Conservation (phyloP, 2,797 vertebrate species). For the Phoeniculus purpureus region DNA sequence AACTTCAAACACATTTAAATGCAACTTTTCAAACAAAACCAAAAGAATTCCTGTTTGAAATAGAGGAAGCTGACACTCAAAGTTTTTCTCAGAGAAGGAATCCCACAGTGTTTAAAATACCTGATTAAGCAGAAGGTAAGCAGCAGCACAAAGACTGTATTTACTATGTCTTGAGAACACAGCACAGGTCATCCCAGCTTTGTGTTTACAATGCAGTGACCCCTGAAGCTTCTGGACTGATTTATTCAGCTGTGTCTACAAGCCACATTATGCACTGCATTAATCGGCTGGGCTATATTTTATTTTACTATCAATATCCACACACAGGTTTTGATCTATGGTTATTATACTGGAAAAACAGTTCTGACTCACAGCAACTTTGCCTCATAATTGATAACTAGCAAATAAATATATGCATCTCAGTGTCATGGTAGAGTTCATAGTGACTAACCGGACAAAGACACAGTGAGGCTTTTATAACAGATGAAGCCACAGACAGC, state of each 20-base stretch:
- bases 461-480: not conserved
- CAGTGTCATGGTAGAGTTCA: not conserved
- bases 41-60: conserved; percentile 12
- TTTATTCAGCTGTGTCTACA: conserved; percentile 78
- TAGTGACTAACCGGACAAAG: not conserved
- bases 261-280: not conserved
- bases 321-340: not conserved
- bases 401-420: not conserved
- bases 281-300: conserved; percentile 1
- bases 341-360: not conserved
- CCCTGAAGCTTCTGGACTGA: conserved; percentile 59
- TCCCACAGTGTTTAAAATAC: conserved; percentile 30
- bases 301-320: not conserved
- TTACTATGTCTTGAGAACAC: conserved; percentile 71
- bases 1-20: not conserved
- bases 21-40: conserved; percentile 31
- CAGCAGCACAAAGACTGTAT: conserved; percentile 52
- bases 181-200: conserved; percentile 47
- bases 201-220: conserved; percentile 71
- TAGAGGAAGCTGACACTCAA: conserved; percentile 46
- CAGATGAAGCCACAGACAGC: not conserved
- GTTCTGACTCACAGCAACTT: not conserved
- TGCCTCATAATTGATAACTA: not conserved
- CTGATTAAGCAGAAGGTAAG: conserved; percentile 68
- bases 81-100: conserved; percentile 49